Base-by-base conservation (phyloP, 1,140 invertebrate genomes). In the Ceratoteleas bidentatus region DNA sequence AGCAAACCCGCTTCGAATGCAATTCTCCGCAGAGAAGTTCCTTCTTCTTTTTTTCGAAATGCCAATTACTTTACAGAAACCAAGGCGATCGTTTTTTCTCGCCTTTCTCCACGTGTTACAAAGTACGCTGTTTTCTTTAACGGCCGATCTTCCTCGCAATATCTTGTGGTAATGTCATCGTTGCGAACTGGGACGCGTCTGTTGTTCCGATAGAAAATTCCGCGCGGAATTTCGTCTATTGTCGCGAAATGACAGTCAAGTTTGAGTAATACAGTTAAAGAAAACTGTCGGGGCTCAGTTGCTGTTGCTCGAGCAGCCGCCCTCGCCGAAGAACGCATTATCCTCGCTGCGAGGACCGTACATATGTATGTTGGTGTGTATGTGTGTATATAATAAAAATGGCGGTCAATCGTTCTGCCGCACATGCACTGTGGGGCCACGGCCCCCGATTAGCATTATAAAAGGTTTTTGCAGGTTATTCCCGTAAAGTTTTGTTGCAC, bases 401-500 rank as follows among this genome's bases (percentile, higher is more conserved):
- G 50, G 77, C 73, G 58, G 47, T 64, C 61, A 79, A 72, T 84
- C 56, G 65, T 81, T 79, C 66, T 68, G 76, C 70, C 33, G 49
- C 70, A 61, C 76, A 66, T 74, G 73, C 75, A 78, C 56, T 24
- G 47, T 62, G 43, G 52, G 34, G 45, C 79, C 52, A 54, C 40
- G 34, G 57, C 24, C 45, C 36, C 47, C 57, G 65, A 70, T 83
- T 80, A 80, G 73, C 72, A 78, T 82, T 85, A 83, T 78, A 83
- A 85, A 85, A 83, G 72, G 6, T 64, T 64, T 45, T 81, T 60
- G 47, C 73, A 73, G 60, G 64, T 81, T 81, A 79, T 75, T 75
- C 43, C 56, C 79, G 74, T 84, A 81, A 84, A 78, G 81, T 83
- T 78, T 68, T 70, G 69, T 78, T 83, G 81, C 70, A 70, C 70